Base-by-base conservation (phyloP, 2,113 vertebrate genomes). In the Dunckerocampus dactyliophorus region DNA sequence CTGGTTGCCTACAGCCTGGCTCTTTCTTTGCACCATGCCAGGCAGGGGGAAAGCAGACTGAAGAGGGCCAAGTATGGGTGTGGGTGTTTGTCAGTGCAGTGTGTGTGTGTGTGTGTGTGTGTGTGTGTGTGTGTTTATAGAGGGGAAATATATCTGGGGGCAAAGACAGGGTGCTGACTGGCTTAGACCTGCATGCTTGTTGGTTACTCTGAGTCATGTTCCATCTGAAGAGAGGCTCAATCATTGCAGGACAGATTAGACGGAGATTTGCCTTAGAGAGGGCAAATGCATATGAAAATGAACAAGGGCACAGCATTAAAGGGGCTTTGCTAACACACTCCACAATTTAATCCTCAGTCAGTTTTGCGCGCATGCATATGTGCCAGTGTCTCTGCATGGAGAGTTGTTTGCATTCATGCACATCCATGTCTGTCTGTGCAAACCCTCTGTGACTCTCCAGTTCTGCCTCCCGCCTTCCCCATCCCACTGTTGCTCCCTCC, bases 171-270 rank as follows among this genome's bases (percentile, higher is more conserved):
- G 67, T 52, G 55, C 13, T n/a, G n/a, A n/a, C n/a, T n/a, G 24
- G 24, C 24, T 28, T 28, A 28, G 24, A 28, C 24, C 24, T 28
- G 24, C 24, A 28, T 28, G 24, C 5, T 19, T 67, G 34, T 17
- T 63, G 77, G 58, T 74, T 72, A 66, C 62, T 75, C 60, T 48
- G 50, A 69, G 64, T 69, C 59, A 61, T 59, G 78, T 52, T 74
- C 71, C 71, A 62, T 61, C 72, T 79, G 70, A 72, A 52, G 50
- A 55, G 62, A 73, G 53, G 65, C 77, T 65, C 43, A 46, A 50
- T 70, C 67, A 80, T 79, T 75, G 74, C 47, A 66, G 63, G 67
- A 65, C 73, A 82, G 82, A 85, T 83, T 79, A 85, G 52, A 66
- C 50, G 13, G 65, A 80, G 79, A 83, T 81, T 81, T 76, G 70